A percentile compares a stretch with the other conserved stretches of the same genome.
phyloP scores from a whole-genome alignment of 2,797 vertebrate species.

The Eupleurogrammus muticus region DNA sequence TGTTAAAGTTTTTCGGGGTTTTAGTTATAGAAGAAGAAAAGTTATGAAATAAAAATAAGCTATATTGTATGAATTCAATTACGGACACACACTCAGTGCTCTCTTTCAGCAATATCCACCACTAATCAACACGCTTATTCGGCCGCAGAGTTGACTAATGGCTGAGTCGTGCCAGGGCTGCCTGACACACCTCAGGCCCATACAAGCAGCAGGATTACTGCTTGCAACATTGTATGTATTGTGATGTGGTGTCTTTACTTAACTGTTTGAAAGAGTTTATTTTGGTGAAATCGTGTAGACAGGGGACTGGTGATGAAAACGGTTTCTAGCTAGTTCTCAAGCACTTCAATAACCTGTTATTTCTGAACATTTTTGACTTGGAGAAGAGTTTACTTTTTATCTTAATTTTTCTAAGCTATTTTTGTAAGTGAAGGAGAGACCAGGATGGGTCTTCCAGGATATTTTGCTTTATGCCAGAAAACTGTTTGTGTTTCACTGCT shows the following conservation, averaged over 20 bases:
- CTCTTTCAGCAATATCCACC: not conserved
- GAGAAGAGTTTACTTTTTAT: not conserved
- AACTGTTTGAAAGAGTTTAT: not conserved
- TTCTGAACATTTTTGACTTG: not conserved
- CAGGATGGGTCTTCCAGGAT: not conserved
- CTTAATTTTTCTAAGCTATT: too few species aligned
- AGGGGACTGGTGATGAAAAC: not conserved
- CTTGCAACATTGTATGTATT: not conserved
- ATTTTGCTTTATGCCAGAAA: conserved; percentile 4
- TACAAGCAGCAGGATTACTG: not conserved
- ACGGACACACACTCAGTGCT: not conserved
- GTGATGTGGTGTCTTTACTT: not conserved
- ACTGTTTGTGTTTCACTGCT: conserved; percentile 6
- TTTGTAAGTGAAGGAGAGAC: not conserved
- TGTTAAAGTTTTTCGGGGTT: not conserved
- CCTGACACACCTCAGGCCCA: not conserved
- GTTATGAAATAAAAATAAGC: not conserved
- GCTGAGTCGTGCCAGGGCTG: not conserved
- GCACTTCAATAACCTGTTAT: not conserved
- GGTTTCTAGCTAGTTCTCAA: not conserved
- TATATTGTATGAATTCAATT: not conserved
- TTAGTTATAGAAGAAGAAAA: not conserved
- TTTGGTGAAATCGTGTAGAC: not conserved
- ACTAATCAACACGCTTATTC: not conserved
- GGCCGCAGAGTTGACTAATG: not conserved